Evolutionary conservation across 2,113 vertebrate genomes (phyloP), one percentile per base, ranked within the genome.

Genomic region (Melanocharis versteri): DNA sequence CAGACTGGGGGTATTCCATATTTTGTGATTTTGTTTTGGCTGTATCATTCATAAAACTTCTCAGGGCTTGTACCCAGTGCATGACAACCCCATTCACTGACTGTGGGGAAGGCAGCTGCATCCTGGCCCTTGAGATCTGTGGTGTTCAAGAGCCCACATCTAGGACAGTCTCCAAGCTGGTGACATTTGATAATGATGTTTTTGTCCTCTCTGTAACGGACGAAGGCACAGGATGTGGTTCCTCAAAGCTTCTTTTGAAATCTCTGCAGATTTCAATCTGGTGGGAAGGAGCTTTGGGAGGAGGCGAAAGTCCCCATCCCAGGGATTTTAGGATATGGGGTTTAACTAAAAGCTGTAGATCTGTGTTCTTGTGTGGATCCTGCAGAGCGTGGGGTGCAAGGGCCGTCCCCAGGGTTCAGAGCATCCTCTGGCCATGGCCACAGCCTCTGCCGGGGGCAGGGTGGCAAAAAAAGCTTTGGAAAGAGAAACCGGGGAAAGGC

Each of bases 211-310:
- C 73, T 84, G 6, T 53, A 19, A 21, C 5, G n/a, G 87, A 39
- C 4, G 17, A 73, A 83, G 50, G 33, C 0, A 0, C 0, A 0
- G 64, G 81, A 72, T 0, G 0, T 54, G 45, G 50, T 48, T 87
- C 33, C 26, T 69, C 40, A 28, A 45, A 76, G 45, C 47, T 92
- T 85, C 62, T 26, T 94, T 82, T 83, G 84, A 84, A 87, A 87
- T 48, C 94, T 57, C 65, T 69, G 66, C 48, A 54, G 87, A 20
- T 75, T 78, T 71, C 61, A 68, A 0, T 31, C 26, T 75, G 35
- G 13, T 69, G 53, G 65, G 57, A 85, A 64, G 5, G 33, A 40
- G 60, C 44, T 71, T 69, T 68, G 44, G 70, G 51, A 76, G 33
- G 81, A 82, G 37, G 28, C 0, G 0, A 30, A 79, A 91, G 37